These are phyloP conservation scores for Scylla paramamosain DNA, from an alignment of 1,140 invertebrate genomes.

Conservation along the genomic window DNA sequence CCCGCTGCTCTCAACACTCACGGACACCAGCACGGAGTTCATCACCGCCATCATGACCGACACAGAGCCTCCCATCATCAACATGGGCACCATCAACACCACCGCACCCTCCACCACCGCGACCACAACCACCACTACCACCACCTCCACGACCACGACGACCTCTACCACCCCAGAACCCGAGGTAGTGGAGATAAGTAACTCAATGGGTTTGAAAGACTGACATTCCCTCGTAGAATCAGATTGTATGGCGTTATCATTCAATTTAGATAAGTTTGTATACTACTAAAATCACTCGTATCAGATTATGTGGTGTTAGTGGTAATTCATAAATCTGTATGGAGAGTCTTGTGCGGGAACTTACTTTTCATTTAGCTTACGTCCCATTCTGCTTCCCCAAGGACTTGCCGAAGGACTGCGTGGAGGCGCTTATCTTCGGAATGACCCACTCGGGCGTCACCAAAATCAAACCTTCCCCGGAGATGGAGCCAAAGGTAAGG, in stretches of 20 bases:
- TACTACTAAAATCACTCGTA: too few relatives aligned
- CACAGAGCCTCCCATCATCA: not conserved
- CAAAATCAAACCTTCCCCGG: not conserved
- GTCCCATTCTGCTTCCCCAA: not conserved
- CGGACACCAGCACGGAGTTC: not conserved
- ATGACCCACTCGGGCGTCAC: not conserved
- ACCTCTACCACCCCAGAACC: constrained; percentile 5
- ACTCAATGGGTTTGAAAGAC: too few relatives aligned
- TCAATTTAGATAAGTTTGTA: too few relatives aligned
- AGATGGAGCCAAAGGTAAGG: not conserved
- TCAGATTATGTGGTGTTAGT: too few relatives aligned
- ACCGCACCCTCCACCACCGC: not conserved
- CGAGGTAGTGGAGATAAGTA: not conserved
- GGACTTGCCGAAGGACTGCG: constrained; percentile 2
- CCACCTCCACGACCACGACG: not conserved
- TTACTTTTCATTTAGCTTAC: too few relatives aligned
- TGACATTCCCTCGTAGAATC: too few relatives aligned
- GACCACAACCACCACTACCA: constrained; percentile 18
- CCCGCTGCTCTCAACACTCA: not conserved
- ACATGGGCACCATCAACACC: not conserved
- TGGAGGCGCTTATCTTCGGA: not conserved
- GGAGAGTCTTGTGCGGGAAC: too few relatives aligned
- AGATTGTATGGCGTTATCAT: too few relatives aligned
- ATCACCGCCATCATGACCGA: not conserved
- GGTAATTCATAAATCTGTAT: too few relatives aligned